A percentile compares a stretch with the other conserved stretches of the same genome.
phyloP scores from a whole-genome alignment of 2,888 invertebrate species.

The Tiphia femorata region DNA sequence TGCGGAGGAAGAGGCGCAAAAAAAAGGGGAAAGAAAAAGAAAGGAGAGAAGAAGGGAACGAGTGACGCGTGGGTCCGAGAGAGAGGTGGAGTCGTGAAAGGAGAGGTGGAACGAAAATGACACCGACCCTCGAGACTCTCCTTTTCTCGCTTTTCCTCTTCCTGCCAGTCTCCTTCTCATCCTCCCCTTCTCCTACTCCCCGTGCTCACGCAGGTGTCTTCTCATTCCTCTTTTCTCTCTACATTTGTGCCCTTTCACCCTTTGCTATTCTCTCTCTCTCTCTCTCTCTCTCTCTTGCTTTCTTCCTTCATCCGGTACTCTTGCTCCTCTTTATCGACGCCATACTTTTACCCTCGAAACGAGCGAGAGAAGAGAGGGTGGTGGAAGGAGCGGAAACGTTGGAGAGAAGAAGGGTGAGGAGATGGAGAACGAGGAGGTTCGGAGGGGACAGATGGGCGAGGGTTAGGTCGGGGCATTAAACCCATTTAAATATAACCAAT shows the following conservation, averaged over 20 bases:
- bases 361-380: background rate
- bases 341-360: slow-evolving; percentile 44
- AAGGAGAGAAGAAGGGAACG: slow-evolving; percentile 20
- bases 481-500: slow-evolving; percentile 65
- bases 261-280: slow-evolving; percentile 3
- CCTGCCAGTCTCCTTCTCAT: slow-evolving; percentile 3
- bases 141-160: slow-evolving; percentile 9
- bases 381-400: background rate
- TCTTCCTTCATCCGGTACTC: slow-evolving; percentile 21
- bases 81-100: background rate
- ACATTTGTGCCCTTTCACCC: background rate
- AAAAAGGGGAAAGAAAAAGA: slow-evolving; percentile 17
- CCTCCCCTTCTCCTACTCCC: background rate
- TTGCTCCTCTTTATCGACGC: slow-evolving; percentile 52
- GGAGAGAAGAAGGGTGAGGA: background rate
- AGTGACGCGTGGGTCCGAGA: slow-evolving; percentile 12
- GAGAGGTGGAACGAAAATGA: slow-evolving; percentile 46
- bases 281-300: slow-evolving; percentile 1
- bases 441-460: background rate
- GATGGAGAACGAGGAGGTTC: background rate
- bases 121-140: slow-evolving; percentile 42
- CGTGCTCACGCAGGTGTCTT: background rate
- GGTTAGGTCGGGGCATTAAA: slow-evolving; percentile 51
- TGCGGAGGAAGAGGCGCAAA: background rate
- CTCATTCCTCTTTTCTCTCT: slow-evolving; percentile 7